Percentiles rank a stretch among this genome's conserved stretches.
Evolutionary conservation across 2,113 vertebrate species (phyloP).

Genomic region (Hippocampus mohnikei): DNA sequence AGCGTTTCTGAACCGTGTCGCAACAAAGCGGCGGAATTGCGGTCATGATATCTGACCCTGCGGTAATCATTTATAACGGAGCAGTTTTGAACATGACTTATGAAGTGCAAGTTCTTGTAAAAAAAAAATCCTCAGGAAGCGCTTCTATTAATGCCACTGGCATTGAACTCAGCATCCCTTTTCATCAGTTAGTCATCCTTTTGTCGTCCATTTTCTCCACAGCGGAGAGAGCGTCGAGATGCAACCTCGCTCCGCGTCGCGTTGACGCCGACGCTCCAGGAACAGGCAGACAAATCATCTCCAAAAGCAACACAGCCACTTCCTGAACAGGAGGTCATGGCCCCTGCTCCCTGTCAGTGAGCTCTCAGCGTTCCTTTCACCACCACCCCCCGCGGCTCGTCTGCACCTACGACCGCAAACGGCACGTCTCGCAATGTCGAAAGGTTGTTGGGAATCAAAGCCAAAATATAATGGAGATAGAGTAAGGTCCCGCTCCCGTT

Average conservation of each 20-base stretch:
- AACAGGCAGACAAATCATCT: slow-evolving; percentile 29
- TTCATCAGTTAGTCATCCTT: neutral
- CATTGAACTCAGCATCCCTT: neutral
- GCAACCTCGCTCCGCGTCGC: neutral
- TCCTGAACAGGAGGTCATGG: slow-evolving; percentile 58
- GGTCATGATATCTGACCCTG: too few relatives aligned
- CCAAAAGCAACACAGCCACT: slow-evolving; percentile 25
- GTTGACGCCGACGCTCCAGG: neutral
- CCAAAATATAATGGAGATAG: neutral
- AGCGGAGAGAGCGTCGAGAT: neutral
- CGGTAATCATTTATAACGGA: too few relatives aligned
- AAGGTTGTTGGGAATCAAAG: slow-evolving; percentile 30
- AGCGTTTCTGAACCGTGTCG: too few relatives aligned
- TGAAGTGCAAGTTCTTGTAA: too few relatives aligned
- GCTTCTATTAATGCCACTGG: neutral
- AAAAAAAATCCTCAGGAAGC: neutral
- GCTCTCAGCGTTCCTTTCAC: slow-evolving; percentile 62
- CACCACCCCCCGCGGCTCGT: slow-evolving; percentile 44
- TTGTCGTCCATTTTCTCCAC: neutral
- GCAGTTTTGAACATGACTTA: too few relatives aligned
- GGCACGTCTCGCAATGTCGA: slow-evolving; percentile 5
- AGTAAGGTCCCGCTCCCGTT: neutral
- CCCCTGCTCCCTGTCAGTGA: slow-evolving; percentile 39
- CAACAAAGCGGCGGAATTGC: too few relatives aligned
- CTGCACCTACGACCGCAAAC: slow-evolving; percentile 33